A percentile compares a stretch with the other conserved stretches of the same genome.
Conservation (phyloP, 2,888 invertebrate genomes). For the Polymixis lichenea region DNA sequence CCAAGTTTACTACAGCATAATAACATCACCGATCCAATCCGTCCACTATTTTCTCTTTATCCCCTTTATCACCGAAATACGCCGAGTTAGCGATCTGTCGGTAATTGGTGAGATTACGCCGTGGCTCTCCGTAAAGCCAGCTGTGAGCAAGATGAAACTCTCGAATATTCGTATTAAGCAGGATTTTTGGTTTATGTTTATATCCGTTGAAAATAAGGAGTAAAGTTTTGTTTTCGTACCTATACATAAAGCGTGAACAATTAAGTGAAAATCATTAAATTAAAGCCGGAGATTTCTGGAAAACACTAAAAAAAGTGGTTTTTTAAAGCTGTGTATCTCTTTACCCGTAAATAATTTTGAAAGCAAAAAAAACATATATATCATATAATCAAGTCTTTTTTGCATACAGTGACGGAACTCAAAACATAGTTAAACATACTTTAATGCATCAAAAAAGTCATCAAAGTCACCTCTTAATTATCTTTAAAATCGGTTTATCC, state of each 20-base stretch:
- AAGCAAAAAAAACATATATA: too few relatives aligned
- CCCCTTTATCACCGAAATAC: constrained; percentile 55
- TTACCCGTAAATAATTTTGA: too few relatives aligned
- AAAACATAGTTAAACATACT: too few relatives aligned
- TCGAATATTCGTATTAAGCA: constrained; percentile 33
- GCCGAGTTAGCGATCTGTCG: constrained; percentile 68
- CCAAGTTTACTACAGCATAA: constrained; percentile 10
- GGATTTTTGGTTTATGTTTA: constrained; percentile 30
- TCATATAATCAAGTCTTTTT: too few relatives aligned
- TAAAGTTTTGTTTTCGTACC: constrained; percentile 4
- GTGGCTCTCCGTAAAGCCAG: constrained; percentile 40
- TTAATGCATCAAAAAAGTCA: too few relatives aligned
- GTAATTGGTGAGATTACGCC: constrained; percentile 71
- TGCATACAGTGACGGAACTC: too few relatives aligned
- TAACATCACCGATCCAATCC: constrained; percentile 22
- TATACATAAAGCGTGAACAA: too few relatives aligned
- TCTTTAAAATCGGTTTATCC: too few relatives aligned
- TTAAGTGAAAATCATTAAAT: not conserved
- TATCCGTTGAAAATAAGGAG: constrained; percentile 12
- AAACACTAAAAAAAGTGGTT: too few relatives aligned
- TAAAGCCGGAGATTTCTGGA: too few relatives aligned
- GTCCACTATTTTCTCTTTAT: constrained; percentile 40
- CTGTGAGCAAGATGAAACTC: constrained; percentile 43
- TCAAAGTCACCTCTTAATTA: too few relatives aligned
- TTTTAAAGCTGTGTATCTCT: too few relatives aligned